Evolutionary conservation across 2,113 vertebrate species (phyloP).

Genomic region (Nycticebus coucang): DNA sequence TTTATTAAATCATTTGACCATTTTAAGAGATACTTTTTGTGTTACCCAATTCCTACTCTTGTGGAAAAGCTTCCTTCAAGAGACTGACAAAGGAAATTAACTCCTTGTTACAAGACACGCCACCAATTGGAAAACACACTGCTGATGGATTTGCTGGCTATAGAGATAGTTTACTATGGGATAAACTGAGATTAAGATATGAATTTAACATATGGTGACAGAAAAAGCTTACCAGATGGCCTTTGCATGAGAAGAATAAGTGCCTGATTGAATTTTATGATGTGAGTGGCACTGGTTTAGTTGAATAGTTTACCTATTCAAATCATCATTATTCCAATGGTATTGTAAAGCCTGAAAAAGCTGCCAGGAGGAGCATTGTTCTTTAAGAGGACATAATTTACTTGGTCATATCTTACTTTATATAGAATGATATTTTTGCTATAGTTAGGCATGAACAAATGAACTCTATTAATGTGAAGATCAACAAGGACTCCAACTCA

Average conservation of each 20-base stretch:
- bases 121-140: not conserved
- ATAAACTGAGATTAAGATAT: not conserved
- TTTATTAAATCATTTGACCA: slow-evolving; percentile 49
- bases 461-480: not conserved
- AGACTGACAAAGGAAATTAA: not conserved
- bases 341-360: not conserved
- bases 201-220: not conserved
- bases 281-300: not conserved
- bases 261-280: not conserved
- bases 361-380: not conserved
- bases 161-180: not conserved
- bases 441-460: not conserved
- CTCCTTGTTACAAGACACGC: not conserved
- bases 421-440: not conserved
- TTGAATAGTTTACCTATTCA: not conserved
- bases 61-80: not conserved
- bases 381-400: not conserved
- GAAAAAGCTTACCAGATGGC: not conserved
- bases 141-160: not conserved
- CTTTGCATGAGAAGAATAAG: not conserved
- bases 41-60: not conserved
- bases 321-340: not conserved
- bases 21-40: not conserved
- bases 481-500: not conserved
- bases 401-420: not conserved